A percentile compares a stretch with the other conserved stretches of the same genome.
Evolutionary conservation across 2,888 invertebrate species (phyloP).

Genomic region (Cetonia aurata): DNA sequence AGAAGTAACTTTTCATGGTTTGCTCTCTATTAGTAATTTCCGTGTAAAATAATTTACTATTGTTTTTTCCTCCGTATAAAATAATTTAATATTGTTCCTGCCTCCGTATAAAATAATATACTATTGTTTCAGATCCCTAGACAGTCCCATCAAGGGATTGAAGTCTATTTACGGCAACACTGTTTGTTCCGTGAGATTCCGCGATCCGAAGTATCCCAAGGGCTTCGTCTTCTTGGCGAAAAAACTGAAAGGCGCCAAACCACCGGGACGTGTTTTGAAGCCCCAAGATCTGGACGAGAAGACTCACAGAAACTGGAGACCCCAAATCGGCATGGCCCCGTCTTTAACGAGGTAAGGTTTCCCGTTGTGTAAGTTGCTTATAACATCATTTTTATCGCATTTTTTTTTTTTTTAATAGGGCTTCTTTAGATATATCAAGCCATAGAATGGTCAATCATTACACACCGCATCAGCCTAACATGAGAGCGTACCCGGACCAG

Average conservation of each 20-base stretch:
- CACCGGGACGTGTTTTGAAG: conserved; percentile 83
- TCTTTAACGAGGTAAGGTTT: conserved; percentile 59
- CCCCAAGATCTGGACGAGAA: conserved; percentile 78
- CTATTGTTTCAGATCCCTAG: conserved; percentile 70
- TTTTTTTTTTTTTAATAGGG: conserved; percentile 65
- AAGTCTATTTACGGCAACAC: conserved; percentile 65
- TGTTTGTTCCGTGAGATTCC: conserved; percentile 77
- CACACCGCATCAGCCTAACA: conserved; percentile 53
- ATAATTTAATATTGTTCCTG: no score
- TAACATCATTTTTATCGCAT: background rate
- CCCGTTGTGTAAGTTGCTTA: conserved; percentile 10
- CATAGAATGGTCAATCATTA: conserved; percentile 81
- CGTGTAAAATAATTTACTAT: no score
- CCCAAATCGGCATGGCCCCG: conserved; percentile 76
- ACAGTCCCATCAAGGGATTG: conserved; percentile 32
- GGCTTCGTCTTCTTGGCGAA: conserved; percentile 85
- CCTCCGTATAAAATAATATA: no score
- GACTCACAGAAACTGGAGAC: conserved; percentile 79
- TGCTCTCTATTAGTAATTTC: no score
- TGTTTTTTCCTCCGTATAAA: no score
- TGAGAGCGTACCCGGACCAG: conserved; percentile 26
- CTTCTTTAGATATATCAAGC: conserved; percentile 76
- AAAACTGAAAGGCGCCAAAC: conserved; percentile 74
- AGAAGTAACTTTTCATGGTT: no score
- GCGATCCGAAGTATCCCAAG: conserved; percentile 82